Evolutionary conservation across 92 coral and sea anemone genomes (phyloP).

Genomic region (Epizoanthus ramosus): DNA sequence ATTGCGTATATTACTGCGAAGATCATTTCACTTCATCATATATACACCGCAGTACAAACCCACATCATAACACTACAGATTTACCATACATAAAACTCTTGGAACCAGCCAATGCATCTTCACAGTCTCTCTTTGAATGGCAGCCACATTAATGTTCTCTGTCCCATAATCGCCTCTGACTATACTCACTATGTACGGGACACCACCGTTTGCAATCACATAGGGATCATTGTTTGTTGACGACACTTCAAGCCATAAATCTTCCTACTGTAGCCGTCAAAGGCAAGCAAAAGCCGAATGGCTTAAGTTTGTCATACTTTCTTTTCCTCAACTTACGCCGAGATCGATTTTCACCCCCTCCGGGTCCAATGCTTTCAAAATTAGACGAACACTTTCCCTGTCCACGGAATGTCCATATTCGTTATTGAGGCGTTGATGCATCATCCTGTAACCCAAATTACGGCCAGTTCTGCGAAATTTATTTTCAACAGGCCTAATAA

Average conservation of each 20-base stretch:
- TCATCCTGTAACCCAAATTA: constrained; percentile 49
- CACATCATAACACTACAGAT: no score
- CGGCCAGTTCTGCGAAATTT: constrained; percentile 51
- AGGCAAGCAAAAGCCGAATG: constrained; percentile 51
- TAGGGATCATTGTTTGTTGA: constrained; percentile 55
- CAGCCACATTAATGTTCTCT: constrained; percentile 49
- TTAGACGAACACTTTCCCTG: constrained; percentile 41
- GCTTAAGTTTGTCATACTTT: constrained; percentile 53
- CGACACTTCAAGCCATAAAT: constrained; percentile 57
- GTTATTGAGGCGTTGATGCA: constrained; percentile 34
- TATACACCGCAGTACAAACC: no score
- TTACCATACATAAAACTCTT: constrained; percentile 55
- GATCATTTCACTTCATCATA: no score
- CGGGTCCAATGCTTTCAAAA: constrained; percentile 47
- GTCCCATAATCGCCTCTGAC: constrained; percentile 55
- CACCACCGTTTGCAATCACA: constrained; percentile 43
- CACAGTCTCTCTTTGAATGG: constrained; percentile 39
- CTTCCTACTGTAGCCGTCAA: constrained; percentile 52
- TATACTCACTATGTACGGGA: constrained; percentile 31
- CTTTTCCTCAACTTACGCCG: constrained; percentile 36
- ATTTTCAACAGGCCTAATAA: constrained; percentile 41
- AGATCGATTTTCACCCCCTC: constrained; percentile 48
- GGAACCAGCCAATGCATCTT: constrained; percentile 39
- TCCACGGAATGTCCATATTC: constrained; percentile 18
- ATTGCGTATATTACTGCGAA: no score